Evolutionary conservation across 2,113 vertebrate genomes (phyloP), one percentile per base, ranked within the genome.

Genomic region (Pseudorhombus dupliciocellatus): DNA sequence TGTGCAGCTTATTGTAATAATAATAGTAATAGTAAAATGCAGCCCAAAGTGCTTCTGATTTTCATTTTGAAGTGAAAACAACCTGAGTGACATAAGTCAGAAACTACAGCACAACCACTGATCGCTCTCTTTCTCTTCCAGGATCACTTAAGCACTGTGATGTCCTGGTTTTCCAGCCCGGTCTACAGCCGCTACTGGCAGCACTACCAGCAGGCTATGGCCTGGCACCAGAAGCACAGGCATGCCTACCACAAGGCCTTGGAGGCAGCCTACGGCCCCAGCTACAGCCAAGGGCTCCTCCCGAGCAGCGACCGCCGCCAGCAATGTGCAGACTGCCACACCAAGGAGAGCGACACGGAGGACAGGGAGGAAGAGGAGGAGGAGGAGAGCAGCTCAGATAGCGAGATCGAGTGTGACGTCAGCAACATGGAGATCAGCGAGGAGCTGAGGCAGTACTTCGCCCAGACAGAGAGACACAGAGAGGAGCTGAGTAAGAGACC

Each of bases 371-470:
- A 85, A 4, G 73, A 79, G 34, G 92, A 90, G 1, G 83, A 62
- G 0, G 92, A 86, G 6, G 73, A 80, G 37, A 72, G 84, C 79
- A 82, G 89, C 75, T 91, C 88, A 0, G 90, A 91, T n/a, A 80
- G 88, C 1, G 90, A 94, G 74, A 91, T 98, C 14, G 97, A 96
- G 42, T 98, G 93, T 12, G 96, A 98, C 18, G 80, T 98, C 80
- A 97, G 93, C 90, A 95, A 96, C 88, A 97, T 98, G 97, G 96
- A 96, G 76, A 99, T 99, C 92, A 98, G 95, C 0, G 94, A 98
- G 18, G 97, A 99, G 80, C 95, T 99, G 14, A 95, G 97, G 8
- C 90, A 98, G 84, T 99, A 95, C 86, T 99, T 99, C 50, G 95
- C 94, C 8, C 89, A 98, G 81, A 98, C 96, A 0, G 97, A 98